phyloP scores from a whole-genome alignment of 2,888 invertebrate species.

The Leptopterna dolabrata region DNA sequence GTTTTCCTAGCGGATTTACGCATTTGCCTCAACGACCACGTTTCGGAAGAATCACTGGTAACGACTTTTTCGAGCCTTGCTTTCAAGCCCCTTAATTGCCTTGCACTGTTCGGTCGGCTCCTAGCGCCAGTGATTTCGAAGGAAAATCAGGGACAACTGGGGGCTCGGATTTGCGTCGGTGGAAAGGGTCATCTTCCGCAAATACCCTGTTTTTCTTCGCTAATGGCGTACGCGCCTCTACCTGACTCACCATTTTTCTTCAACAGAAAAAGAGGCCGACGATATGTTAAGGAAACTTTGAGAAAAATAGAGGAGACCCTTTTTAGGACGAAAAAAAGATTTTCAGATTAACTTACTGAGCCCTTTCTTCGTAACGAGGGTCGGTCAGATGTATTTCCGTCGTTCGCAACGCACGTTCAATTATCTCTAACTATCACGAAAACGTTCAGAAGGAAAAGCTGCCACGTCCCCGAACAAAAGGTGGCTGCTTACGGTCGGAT shows the following conservation, averaged over 20 bases:
- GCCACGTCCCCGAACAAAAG: neutral
- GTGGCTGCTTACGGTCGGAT: neutral
- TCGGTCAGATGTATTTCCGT: neutral
- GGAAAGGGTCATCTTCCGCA: neutral
- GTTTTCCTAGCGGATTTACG: too few species aligned
- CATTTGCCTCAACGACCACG: too few species aligned
- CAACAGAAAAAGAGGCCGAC: neutral
- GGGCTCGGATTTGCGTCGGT: neutral
- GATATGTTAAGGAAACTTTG: neutral
- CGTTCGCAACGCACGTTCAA: constrained; percentile 8
- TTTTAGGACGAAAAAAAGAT: neutral
- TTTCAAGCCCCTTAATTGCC: neutral
- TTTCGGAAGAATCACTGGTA: neutral
- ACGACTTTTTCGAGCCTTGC: neutral
- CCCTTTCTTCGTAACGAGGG: neutral
- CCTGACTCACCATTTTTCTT: neutral
- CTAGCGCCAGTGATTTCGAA: neutral
- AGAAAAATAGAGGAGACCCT: neutral
- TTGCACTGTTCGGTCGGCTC: neutral
- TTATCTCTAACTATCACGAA: neutral
- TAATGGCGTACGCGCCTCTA: neutral
- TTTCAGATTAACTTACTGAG: constrained; percentile 30
- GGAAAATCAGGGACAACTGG: neutral
- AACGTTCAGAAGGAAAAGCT: neutral
- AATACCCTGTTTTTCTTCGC: neutral